These are phyloP conservation scores for Cepphus grylle DNA, from an alignment of 2,113 vertebrate genomes.

Conservation along the genomic window DNA sequence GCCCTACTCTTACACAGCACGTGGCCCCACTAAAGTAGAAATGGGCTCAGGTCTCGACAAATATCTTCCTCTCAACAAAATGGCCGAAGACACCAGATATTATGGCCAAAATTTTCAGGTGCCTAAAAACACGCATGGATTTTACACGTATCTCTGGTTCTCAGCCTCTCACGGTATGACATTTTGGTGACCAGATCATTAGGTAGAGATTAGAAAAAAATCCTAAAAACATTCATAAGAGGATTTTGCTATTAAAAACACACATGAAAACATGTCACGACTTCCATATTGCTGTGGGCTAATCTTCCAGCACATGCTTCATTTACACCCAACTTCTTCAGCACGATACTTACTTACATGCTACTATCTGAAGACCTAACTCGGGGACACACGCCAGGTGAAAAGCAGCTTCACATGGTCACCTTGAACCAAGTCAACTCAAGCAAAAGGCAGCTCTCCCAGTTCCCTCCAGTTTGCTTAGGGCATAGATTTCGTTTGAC, in stretches of 20 bases:
- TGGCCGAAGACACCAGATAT: neutral
- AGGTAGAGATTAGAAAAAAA: neutral
- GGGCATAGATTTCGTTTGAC: neutral
- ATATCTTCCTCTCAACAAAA: neutral
- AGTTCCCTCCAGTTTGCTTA: neutral
- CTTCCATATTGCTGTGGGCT: neutral
- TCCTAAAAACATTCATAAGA: neutral
- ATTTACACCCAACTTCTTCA: neutral
- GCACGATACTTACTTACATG: accelerated
- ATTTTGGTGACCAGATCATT: neutral
- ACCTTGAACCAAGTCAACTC: neutral
- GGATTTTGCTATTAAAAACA: neutral
- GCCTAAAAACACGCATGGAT: neutral
- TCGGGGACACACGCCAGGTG: accelerated
- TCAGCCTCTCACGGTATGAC: accelerated
- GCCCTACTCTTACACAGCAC: neutral
- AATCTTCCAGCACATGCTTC: neutral
- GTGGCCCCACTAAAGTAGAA: neutral
- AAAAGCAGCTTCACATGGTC: neutral
- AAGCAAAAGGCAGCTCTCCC: neutral
- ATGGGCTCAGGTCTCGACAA: neutral
- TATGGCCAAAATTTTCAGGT: no score
- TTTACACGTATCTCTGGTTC: neutral
- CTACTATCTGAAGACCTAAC: neutral
- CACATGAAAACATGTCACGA: accelerated